Conservation (phyloP, 1,140 invertebrate species). For the Hycleus cichorii region DNA sequence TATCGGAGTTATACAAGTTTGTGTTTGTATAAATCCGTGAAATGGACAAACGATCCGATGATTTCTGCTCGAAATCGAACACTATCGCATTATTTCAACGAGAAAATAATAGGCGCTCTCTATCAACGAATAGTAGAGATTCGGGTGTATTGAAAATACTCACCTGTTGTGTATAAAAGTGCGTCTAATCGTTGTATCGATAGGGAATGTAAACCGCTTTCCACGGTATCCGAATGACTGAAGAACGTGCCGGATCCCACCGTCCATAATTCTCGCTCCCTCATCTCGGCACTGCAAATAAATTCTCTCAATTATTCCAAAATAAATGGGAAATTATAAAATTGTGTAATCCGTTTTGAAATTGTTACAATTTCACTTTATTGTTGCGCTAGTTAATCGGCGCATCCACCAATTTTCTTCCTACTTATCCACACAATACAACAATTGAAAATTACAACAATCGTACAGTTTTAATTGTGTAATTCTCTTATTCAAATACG, state of each 20-base stretch:
- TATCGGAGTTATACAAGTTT: too few relatives aligned
- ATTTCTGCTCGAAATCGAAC: neutral
- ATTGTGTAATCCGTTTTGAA: too few relatives aligned
- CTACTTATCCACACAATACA: neutral
- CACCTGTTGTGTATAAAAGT: conserved; percentile 20
- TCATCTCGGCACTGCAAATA: conserved; percentile 13
- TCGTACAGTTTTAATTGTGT: too few relatives aligned
- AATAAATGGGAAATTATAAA: too few relatives aligned
- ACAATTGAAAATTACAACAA: too few relatives aligned
- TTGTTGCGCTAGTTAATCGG: neutral
- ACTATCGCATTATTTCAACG: too few relatives aligned
- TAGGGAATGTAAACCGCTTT: conserved; percentile 25
- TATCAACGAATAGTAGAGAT: neutral
- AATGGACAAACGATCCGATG: neutral
- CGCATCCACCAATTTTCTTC: conserved; percentile 8
- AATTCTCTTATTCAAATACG: too few relatives aligned
- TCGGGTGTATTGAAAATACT: neutral
- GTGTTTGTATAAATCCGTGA: too few relatives aligned
- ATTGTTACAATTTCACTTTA: too few relatives aligned
- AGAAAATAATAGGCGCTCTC: neutral
- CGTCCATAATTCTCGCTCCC: conserved; percentile 28
- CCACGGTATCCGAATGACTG: conserved; percentile 17
- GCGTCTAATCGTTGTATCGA: conserved; percentile 23
- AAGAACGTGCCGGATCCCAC: conserved; percentile 28
- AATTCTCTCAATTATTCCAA: neutral